Evolutionary conservation across 1,140 invertebrate species (phyloP), one percentile per base, ranked within the genome.

Genomic region (Ptiloglossa arizonensis): DNA sequence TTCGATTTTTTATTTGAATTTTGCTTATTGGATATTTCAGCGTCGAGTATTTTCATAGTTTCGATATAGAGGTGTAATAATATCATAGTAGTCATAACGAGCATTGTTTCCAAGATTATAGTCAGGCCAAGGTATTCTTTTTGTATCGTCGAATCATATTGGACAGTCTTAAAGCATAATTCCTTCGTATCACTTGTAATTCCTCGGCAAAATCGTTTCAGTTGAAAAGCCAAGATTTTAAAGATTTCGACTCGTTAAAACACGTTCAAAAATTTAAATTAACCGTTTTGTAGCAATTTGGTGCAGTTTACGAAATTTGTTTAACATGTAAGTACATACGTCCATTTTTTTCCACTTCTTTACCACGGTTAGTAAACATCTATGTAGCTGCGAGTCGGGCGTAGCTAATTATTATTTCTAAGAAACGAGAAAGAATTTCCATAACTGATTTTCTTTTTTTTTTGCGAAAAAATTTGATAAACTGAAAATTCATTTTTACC

Each of bases 61-160:
- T 5, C 13, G 29, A 24, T 35, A 35, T 8, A n/a, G n/a, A n/a
- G n/a, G n/a, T 22, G 29, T 15, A 62, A 72, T 44, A 19, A 63
- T n/a, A n/a, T 50, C 29, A 3, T 73, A 29, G 19, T 60, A 72
- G 17, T 54, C 52, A 52, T 73, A 73, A 72, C 35, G 32, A 44
- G 6, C 5, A 0, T n/a, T 54, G 29, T 74, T 74, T 22, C 60
- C 46, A 19, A 24, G 19, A 54, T 73, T 48, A 46, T 60, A 19
- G n/a, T 54, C 32, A 15, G 22, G 41, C n/a, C 48, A 59, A 48
- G 17, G 38, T 74, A 44, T 56, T 19, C 52, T 63, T 56, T 67
- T 54, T 15, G 3, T 11, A 41, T 73, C 27, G 6, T 22, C 8
- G 9, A 17, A 24, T 19, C 46, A 48, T 59, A 59, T 59, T 60